Evolutionary conservation across 2,113 vertebrate genomes (phyloP).

Genomic region (Columbina picui): DNA sequence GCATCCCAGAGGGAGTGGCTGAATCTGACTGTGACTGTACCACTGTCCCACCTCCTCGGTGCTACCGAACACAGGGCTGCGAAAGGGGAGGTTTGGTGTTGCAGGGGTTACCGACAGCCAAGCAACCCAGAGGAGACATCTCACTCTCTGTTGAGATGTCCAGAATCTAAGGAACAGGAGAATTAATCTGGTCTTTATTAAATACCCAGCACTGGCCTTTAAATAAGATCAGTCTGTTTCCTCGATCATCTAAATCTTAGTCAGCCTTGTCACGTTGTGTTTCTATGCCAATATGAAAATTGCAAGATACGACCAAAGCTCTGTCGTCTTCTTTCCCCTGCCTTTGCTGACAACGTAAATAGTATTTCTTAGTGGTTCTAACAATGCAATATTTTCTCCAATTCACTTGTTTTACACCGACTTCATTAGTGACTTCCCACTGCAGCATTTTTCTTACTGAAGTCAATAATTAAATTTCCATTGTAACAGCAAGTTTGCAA

Average conservation of each 20-base stretch:
- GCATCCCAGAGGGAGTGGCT: background rate
- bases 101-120: background rate
- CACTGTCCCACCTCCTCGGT: background rate
- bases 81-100: background rate
- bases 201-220: background rate
- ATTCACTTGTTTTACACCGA: background rate
- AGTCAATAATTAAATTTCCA: background rate
- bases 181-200: slow-evolving; percentile 19
- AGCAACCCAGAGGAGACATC: background rate
- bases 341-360: background rate
- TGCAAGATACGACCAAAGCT: background rate
- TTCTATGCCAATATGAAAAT: background rate
- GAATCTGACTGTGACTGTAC: background rate
- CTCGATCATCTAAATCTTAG: background rate
- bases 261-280: background rate
- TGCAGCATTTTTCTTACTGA: background rate
- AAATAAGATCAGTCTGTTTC: background rate
- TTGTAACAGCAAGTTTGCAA: background rate
- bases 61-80: background rate
- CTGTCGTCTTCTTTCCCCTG: background rate
- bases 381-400: background rate
- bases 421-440: background rate
- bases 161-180: background rate
- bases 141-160: background rate
- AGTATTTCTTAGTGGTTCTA: background rate